Base-by-base conservation (phyloP, 2,113 vertebrate species). In the Hiodon tergisus region DNA sequence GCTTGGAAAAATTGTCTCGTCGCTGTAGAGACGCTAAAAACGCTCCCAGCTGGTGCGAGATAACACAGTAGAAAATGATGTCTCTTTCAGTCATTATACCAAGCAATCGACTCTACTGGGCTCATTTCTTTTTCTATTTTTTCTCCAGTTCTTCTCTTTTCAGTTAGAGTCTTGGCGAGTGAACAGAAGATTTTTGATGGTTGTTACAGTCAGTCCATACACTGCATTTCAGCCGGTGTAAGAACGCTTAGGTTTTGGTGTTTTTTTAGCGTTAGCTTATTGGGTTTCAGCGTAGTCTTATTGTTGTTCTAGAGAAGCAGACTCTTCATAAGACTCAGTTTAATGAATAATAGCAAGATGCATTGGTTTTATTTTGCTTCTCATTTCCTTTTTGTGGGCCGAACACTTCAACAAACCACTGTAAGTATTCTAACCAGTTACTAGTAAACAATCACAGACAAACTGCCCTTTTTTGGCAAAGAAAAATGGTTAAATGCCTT, bases 51-150 rank as follows among this genome's bases (percentile, higher is more conserved):
- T 54, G 52, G 51, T 55, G 50, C 17, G 4, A 71, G 69, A 58
- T 57, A 57, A 57, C 16, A 13, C 69, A 57, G 16, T 8, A 4
- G 17, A 55, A 63, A 52, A 54, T 66, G 53, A 66, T 65, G 53
- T 55, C 17, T 46, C 62, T 10, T 73, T 54, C 62, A 58, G 53
- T 71, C 69, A 71, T 71, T 58, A 57, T 9, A 71, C 54, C 54
- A 57, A 31, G 69, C 69, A 71, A 71, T 58, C 17, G 10, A 6
- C 69, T 71, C 53, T 54, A 46, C 69, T 58, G 69, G 69, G 47
- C 31, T 31, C 2, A 31, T 31, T 31, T 31, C 31, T 31, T 31
- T 31, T 31, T 31, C n/a, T 31, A 58, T 57, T 47, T 71, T 31
- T n/a, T 7, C 6, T 6, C 61, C 61, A 9, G 13, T 46, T 17